Evolutionary conservation across 2,797 vertebrate species (phyloP).

Genomic region (Florisuga fusca): DNA sequence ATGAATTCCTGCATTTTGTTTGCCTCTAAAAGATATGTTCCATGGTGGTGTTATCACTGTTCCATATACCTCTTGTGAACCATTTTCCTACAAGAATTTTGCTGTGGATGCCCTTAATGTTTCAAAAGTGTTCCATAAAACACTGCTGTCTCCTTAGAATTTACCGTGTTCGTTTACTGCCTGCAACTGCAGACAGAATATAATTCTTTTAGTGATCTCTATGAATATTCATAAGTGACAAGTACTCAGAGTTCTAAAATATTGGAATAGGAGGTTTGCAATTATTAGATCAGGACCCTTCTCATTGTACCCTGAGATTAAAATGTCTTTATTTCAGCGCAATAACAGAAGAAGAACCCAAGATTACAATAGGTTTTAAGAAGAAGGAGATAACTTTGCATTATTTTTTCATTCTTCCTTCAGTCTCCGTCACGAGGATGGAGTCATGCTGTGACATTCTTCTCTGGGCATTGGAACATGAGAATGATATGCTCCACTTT

Average conservation of each 20-base stretch:
- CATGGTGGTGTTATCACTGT: not conserved
- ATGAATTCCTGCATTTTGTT: not conserved
- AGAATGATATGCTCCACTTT: constrained; percentile 77
- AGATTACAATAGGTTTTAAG: constrained; percentile 78
- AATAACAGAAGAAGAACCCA: constrained; percentile 67
- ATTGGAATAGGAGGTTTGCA: constrained; percentile 42
- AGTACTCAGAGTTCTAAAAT: constrained; percentile 55
- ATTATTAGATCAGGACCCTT: constrained; percentile 74
- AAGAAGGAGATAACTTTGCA: constrained; percentile 80
- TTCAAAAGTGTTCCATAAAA: constrained; percentile 15
- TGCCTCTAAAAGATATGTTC: not conserved
- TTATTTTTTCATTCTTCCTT: constrained; percentile 82
- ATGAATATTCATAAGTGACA: constrained; percentile 69
- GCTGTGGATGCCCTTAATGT: not conserved
- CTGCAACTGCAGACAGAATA: constrained; percentile 11
- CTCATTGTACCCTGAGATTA: constrained; percentile 62
- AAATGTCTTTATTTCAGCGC: constrained; percentile 71
- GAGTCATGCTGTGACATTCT: constrained; percentile 80
- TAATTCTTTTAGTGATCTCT: constrained; percentile 41
- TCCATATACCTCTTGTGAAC: not conserved
- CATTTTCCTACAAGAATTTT: not conserved
- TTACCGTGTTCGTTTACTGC: not conserved
- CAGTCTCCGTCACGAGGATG: constrained; percentile 67
- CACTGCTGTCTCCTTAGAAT: constrained; percentile 6
- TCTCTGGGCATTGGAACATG: constrained; percentile 76